These are phyloP conservation scores for Pyrgilauda ruficollis DNA, from an alignment of 2,113 vertebrate species.

Conservation along the genomic window DNA sequence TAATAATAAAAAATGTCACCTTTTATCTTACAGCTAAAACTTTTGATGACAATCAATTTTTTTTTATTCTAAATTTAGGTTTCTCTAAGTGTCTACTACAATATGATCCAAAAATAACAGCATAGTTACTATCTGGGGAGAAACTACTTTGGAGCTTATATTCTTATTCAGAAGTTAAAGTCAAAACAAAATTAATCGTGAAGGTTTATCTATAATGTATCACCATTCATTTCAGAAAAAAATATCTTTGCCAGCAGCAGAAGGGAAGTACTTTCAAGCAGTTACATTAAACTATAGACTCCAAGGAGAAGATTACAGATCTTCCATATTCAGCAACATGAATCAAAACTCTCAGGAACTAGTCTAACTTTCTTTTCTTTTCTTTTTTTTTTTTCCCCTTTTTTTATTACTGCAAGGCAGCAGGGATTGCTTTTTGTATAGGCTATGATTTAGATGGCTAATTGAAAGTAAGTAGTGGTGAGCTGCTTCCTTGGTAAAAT, in stretches of 20 bases:
- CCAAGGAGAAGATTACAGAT: constrained; percentile 61
- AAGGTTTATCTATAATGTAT: constrained; percentile 79
- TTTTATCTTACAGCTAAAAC: constrained; percentile 57
- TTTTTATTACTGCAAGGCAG: constrained; percentile 42
- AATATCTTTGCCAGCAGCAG: constrained; percentile 47
- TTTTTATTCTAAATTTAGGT: constrained; percentile 66
- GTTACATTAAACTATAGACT: constrained; percentile 50
- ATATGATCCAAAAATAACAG: constrained; percentile 65
- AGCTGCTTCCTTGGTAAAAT: constrained; percentile 64
- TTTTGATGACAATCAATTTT: constrained; percentile 62
- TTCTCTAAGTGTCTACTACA: constrained; percentile 9
- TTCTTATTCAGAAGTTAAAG: constrained; percentile 67
- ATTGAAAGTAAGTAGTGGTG: constrained; percentile 74
- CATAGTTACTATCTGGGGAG: constrained; percentile 14
- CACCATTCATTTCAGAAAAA: constrained; percentile 57
- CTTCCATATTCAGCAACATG: constrained; percentile 63
- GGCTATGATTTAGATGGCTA: constrained; percentile 76
- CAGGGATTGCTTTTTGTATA: constrained; percentile 64
- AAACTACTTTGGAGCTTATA: constrained; percentile 36
- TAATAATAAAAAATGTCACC: not conserved
- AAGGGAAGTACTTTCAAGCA: constrained; percentile 64
- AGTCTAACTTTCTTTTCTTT: constrained; percentile 32
- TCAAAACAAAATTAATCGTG: constrained; percentile 77
- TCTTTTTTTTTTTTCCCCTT: not conserved
- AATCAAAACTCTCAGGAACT: constrained; percentile 68